A percentile compares a stretch with the other conserved stretches of the same genome.
phyloP scores from a whole-genome alignment of 2,113 vertebrate genomes.

The Trochalopteron elliotii region DNA sequence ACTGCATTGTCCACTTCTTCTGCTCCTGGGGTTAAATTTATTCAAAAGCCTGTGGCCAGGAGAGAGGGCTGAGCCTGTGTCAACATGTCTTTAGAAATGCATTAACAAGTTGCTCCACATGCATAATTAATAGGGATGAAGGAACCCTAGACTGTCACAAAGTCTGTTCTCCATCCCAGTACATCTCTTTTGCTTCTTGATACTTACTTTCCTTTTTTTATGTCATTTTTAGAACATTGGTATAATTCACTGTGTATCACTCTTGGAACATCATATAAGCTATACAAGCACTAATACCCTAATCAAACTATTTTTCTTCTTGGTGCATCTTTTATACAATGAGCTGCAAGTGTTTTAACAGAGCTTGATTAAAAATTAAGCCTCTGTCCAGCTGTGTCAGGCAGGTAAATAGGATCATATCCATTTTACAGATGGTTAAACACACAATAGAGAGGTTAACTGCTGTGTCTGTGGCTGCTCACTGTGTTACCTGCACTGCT shows the following conservation, averaged over 20 bases:
- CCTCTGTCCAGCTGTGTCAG: background rate
- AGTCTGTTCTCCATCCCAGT: background rate
- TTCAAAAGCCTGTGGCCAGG: background rate
- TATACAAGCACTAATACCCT: background rate
- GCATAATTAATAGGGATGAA: slow-evolving; percentile 18
- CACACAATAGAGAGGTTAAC: slow-evolving; percentile 43
- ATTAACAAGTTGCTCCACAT: slow-evolving; percentile 49
- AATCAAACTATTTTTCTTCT: background rate
- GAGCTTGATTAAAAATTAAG: slow-evolving; percentile 62
- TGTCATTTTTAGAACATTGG: background rate
- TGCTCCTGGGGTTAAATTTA: background rate
- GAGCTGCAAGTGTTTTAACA: background rate
- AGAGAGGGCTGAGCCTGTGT: slow-evolving; percentile 5
- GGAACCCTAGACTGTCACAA: slow-evolving; percentile 40
- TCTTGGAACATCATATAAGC: background rate
- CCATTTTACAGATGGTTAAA: slow-evolving; percentile 54
- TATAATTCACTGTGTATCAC: background rate
- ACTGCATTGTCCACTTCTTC: background rate
- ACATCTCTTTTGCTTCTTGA: background rate
- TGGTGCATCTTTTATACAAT: background rate
- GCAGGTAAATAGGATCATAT: slow-evolving; percentile 26
- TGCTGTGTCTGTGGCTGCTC: background rate
- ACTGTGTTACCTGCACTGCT: background rate
- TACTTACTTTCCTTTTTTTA: background rate
- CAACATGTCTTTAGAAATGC: slow-evolving; percentile 39